Base-by-base conservation (phyloP, 2,113 vertebrate genomes). In the Tyto alba region DNA sequence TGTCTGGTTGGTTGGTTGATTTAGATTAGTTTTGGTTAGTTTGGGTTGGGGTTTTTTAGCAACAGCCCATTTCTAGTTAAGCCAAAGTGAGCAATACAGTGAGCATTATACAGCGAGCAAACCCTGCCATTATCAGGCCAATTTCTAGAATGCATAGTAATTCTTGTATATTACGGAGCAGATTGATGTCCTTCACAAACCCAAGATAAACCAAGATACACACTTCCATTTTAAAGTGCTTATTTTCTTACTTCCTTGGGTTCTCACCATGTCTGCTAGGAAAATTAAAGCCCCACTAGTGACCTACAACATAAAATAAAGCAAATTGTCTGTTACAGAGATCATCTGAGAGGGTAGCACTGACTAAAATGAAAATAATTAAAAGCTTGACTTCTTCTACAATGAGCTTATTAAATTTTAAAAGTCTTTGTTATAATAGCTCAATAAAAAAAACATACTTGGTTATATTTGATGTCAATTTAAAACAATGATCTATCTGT, bases 361-460 rank as follows among this genome's bases (percentile, higher is more conserved):
- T 63, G 63, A 67, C 30, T 90, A 60, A 89, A 83, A 95, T 79
- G 67, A 97, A 93, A 92, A 96, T 92, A 96, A 96, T 96, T 97
- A 85, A 87, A 95, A 95, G 13, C 29, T 53, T 45, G 19, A 60
- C 59, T 96, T 90, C 59, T 96, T 90, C 71, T 86, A 62, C 55
- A 86, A 73, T 23, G 12, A 95, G 73, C 30, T 93, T 95, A 95
- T 95, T 96, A 96, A 94, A 95, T 97, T 95, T 96, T 95, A 90
- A 85, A 72, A 63, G 66, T 95, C 21, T 79, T 84, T 91, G 59
- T 74, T 93, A 69, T 85, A 96, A 94, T 55, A 94, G 57, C 71
- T 93, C 92, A 96, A 89, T 85, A 95, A 92, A 86, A 92, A 86
- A 97, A 88, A 6, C 66, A 68, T 7, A 13, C 63, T 53, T 57